Conservation (phyloP, 2,797 vertebrate genomes). For the Channallabes apus region DNA sequence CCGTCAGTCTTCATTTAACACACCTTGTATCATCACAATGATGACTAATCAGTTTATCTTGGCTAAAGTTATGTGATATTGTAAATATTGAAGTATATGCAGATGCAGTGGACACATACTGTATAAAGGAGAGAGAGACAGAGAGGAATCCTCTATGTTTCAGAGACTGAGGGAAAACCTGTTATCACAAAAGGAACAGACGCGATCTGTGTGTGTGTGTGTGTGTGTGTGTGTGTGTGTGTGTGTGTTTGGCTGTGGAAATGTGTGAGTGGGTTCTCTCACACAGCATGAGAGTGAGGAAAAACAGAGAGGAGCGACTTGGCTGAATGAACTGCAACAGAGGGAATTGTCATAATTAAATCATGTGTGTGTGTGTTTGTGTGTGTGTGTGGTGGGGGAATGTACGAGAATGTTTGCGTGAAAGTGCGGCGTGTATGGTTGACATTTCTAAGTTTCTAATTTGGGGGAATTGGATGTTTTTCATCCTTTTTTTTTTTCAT, state of each 20-base stretch:
- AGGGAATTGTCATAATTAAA: slow-evolving; percentile 52
- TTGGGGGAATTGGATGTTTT: neutral
- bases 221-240: slow-evolving; percentile 39
- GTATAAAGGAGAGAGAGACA: neutral
- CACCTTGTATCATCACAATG: neutral
- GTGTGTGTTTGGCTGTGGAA: slow-evolving; percentile 61
- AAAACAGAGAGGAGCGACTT: slow-evolving; percentile 47
- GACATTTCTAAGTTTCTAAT: neutral
- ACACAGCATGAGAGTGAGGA: slow-evolving; percentile 28
- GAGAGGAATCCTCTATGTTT: neutral
- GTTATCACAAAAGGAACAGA: slow-evolving; percentile 34
- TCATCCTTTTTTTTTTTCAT: no score
- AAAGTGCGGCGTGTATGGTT: neutral
- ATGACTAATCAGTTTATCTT: neutral
- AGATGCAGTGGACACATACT: neutral
- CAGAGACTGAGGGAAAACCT: slow-evolving; percentile 33
- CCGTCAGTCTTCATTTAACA: neutral
- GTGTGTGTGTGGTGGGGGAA: neutral
- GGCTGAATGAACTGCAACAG: slow-evolving; percentile 53
- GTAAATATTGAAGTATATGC: no score
- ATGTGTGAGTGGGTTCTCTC: slow-evolving; percentile 43
- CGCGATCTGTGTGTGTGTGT: slow-evolving; percentile 54
- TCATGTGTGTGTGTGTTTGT: slow-evolving; percentile 17
- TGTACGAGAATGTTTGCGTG: neutral
- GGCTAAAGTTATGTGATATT: neutral